Percentiles rank a stretch among this genome's conserved stretches.
These are phyloP conservation scores for Cyanistes caeruleus DNA, from an alignment of 2,113 vertebrate genomes.

Conservation along the genomic window DNA sequence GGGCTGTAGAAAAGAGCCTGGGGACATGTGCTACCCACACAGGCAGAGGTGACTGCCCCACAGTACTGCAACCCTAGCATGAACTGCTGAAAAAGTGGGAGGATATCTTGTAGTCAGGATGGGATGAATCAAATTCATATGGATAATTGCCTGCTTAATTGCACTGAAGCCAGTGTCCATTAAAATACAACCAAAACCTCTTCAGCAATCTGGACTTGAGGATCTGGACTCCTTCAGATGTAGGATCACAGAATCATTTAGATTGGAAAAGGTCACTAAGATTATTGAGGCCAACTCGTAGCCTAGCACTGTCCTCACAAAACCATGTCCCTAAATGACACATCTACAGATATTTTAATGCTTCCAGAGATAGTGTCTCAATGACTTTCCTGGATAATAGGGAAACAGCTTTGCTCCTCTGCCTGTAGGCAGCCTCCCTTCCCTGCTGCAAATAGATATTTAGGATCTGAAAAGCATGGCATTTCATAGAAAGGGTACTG, in stretches of 20 bases:
- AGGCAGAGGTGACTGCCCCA: background rate
- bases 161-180: background rate
- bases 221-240: background rate
- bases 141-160: background rate
- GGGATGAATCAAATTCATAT: background rate
- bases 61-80: background rate
- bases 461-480: background rate
- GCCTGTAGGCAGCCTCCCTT: background rate
- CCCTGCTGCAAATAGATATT: background rate
- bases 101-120: background rate
- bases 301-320: background rate
- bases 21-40: background rate
- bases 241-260: background rate
- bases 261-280: background rate
- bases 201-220: background rate
- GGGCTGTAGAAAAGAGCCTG: background rate
- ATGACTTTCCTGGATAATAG: background rate
- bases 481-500: background rate
- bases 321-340: background rate
- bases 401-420: background rate
- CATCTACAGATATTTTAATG: background rate
- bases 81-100: background rate
- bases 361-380: background rate
- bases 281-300: background rate
- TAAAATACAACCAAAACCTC: background rate